Base-by-base conservation (phyloP, 2,113 vertebrate species). In the Nothocercus julius region DNA sequence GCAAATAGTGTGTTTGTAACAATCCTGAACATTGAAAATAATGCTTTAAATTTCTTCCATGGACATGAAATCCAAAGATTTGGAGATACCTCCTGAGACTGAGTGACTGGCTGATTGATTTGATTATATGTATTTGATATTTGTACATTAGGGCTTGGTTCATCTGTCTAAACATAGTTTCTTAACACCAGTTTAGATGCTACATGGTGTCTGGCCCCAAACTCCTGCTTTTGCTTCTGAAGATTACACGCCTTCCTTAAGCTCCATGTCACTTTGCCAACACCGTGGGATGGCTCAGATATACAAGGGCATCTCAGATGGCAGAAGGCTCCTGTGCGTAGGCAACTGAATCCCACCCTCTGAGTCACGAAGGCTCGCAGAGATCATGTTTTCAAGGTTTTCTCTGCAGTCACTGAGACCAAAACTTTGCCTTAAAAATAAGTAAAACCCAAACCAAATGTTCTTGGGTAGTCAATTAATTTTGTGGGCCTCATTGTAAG, bases 51-150 rank as follows among this genome's bases (percentile, higher is more conserved):
- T 92, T 96, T 84, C 91, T 91, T 95, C 91, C 91, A 94, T 62
- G 38, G 84, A 63, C 74, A 45, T 85, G 95, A 90, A 96, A 79
- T 91, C 81, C 49, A 11, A 89, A 95, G 94, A 92, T 91, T 82
- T 96, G 92, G 91, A 93, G 95, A 92, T 58, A 76, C 90, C 95
- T 90, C 70, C 58, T 4, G 24, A 95, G 92, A 95, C 78, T 87
- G 95, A 97, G 87, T 42, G 94, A 95, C 94, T 89, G 91, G 3
- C 83, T 94, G 95, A 94, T 79, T 93, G 95, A 97, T 95, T 94
- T 91, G 86, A 89, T 92, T 89, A 93, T 68, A 79, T 69, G 42
- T 44, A 53, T 89, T 75, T 82, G 75, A 47, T 68, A 53, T 72
- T 36, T 72, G 70, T 82, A 74, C 0, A 2, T 90, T 92, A 69